These are phyloP conservation scores for Turritopsis dohrnii DNA, from an alignment of 30 jellyfish, hydroid and myxozoan species.

Conservation along the genomic window DNA sequence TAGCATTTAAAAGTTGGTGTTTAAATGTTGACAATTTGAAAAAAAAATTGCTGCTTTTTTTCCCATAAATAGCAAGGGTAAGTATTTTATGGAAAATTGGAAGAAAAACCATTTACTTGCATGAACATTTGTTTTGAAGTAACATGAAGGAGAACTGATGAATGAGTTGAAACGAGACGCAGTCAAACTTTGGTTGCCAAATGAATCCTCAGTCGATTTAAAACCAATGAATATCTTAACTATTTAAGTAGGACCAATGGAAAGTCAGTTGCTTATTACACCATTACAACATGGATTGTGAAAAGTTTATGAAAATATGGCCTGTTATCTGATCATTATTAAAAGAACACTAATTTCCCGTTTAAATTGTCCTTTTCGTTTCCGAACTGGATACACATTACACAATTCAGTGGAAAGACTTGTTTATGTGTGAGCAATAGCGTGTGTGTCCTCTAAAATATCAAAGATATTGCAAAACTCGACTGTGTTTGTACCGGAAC, in stretches of 20 bases:
- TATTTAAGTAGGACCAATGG: too few relatives aligned
- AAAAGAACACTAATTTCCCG: neutral
- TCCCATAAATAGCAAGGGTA: neutral
- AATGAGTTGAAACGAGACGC: too few relatives aligned
- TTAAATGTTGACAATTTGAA: neutral
- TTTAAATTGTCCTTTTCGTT: neutral
- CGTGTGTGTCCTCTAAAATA: too few relatives aligned
- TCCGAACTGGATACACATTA: neutral
- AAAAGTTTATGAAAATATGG: neutral
- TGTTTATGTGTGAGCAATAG: neutral
- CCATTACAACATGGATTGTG: neutral
- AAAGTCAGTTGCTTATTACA: too few relatives aligned
- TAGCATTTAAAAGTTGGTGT: neutral
- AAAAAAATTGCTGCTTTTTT: neutral
- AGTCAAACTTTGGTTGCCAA: too few relatives aligned
- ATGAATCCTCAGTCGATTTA: too few relatives aligned
- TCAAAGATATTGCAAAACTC: too few relatives aligned
- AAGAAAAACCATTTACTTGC: neutral
- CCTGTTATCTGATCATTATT: neutral
- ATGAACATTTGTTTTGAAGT: neutral
- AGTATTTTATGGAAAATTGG: too few relatives aligned
- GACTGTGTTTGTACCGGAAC: too few relatives aligned
- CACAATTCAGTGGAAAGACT: neutral
- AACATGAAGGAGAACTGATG: too few relatives aligned
- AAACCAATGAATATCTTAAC: neutral